Percentiles rank a stretch among this genome's conserved stretches.
Evolutionary conservation across 1,140 invertebrate species (phyloP).

Genomic region (Eurosta solidaginis): DNA sequence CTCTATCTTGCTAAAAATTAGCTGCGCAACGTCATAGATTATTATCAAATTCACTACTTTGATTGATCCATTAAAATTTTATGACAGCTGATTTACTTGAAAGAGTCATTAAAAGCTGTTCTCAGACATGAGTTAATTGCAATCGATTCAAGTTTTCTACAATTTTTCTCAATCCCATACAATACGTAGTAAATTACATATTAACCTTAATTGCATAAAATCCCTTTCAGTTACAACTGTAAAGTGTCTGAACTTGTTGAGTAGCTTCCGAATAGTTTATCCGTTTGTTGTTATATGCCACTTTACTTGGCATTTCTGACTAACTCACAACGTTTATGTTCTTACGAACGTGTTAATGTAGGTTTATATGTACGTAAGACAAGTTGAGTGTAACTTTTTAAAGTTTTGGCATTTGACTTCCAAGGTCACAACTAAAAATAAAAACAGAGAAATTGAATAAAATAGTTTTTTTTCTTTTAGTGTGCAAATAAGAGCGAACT

Average conservation of each 20-base stretch:
- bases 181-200: neutral
- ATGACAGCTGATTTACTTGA: no score
- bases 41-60: no score
- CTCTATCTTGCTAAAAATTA: no score
- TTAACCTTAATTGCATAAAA: neutral
- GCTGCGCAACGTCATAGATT: no score
- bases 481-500: neutral
- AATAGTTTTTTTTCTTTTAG: no score
- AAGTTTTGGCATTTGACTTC: neutral
- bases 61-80: no score
- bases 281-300: no score
- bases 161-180: no score
- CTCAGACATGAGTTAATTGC: no score
- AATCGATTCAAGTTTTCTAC: neutral
- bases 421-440: neutral
- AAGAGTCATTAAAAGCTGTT: no score
- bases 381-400: neutral
- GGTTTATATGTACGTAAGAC: neutral
- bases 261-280: neutral
- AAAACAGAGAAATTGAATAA: neutral
- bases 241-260: conserved; percentile 10
- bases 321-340: neutral
- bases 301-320: neutral
- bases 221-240: neutral
- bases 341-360: neutral